Conservation (phyloP, 2,113 vertebrate species). For the Parus major region DNA sequence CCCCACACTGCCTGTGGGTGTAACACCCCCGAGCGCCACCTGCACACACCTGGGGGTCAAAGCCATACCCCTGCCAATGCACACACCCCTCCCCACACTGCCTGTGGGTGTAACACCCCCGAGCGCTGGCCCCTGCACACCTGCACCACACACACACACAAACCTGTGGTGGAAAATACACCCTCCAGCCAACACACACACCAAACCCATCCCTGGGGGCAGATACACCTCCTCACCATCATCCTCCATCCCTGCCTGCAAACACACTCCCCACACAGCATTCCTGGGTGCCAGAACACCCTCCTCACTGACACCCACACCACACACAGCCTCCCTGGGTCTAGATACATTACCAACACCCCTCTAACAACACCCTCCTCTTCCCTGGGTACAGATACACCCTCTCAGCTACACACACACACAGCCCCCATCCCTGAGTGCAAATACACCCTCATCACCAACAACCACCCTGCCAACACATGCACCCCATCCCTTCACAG, state of each 20-base stretch:
- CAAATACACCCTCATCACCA: background rate
- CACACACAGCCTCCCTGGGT: background rate
- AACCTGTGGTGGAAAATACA: background rate
- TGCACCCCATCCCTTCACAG: background rate
- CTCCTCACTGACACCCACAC: background rate
- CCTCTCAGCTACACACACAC: background rate
- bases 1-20: background rate
- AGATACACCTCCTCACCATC: background rate
- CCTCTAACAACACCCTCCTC: background rate
- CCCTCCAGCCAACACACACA: background rate
- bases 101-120: background rate
- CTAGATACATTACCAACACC: background rate
- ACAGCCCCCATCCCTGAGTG: background rate
- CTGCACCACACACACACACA: background rate
- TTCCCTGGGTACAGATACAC: background rate
- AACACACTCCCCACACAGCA: background rate
- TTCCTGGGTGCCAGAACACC: background rate
- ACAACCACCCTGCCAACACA: background rate
- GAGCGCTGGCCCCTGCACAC: background rate
- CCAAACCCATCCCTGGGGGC: background rate
- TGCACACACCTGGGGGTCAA: background rate
- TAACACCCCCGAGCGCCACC: accelerated
- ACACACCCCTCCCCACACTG: background rate
- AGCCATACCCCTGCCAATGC: accelerated
- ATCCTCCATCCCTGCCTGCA: background rate